Conservation (phyloP, 2,888 invertebrate genomes). For the Hypena proboscidalis region DNA sequence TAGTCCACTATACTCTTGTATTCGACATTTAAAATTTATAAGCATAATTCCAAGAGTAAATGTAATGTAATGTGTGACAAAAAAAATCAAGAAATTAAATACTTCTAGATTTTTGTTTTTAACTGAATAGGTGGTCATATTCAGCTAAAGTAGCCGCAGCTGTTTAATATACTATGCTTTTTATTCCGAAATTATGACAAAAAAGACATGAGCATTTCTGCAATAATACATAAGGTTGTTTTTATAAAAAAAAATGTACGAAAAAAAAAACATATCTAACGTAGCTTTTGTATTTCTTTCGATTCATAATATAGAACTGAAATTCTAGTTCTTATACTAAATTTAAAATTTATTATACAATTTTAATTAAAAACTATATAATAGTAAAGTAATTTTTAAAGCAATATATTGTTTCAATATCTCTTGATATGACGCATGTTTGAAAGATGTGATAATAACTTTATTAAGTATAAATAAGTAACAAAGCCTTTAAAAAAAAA, state of each 20-base stretch:
- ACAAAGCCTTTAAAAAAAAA: constrained; percentile 13
- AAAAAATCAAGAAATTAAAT: too few species aligned
- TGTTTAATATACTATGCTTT: background rate
- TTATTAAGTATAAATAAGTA: constrained; percentile 22
- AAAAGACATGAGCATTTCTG: constrained; percentile 2
- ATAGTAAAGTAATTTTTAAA: background rate
- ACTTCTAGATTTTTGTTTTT: too few species aligned
- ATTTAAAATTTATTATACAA: too few species aligned
- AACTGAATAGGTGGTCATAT: too few species aligned
- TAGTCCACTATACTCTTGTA: too few species aligned
- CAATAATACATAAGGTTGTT: background rate
- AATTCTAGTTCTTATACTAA: too few species aligned
- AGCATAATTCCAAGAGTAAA: too few species aligned
- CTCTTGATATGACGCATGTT: constrained; percentile 11
- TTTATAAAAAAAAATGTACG: background rate
- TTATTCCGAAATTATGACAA: background rate
- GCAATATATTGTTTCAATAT: constrained; percentile 5
- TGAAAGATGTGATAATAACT: constrained; percentile 41
- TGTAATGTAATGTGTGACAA: too few species aligned
- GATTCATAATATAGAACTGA: too few species aligned
- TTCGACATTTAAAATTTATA: too few species aligned
- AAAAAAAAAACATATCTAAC: background rate
- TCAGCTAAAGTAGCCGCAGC: too few species aligned
- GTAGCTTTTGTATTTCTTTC: background rate
- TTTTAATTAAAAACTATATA: too few species aligned